phyloP scores from a whole-genome alignment of 2,888 invertebrate species.

The Hoplodrina ambigua region DNA sequence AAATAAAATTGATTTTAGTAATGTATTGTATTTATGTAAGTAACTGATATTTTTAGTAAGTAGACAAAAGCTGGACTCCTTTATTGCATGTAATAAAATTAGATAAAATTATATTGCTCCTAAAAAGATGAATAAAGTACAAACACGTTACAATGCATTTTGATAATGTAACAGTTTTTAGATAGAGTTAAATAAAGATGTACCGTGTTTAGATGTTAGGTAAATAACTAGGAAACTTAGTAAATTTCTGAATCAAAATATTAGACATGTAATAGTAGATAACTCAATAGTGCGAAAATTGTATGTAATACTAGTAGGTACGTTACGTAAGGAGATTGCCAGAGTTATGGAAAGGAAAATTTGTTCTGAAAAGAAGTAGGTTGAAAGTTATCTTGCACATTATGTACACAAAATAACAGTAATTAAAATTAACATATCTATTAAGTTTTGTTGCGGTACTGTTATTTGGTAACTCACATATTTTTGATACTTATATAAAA shows the following conservation, averaged over 20 bases:
- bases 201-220: constrained; percentile 32
- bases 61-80: constrained; percentile 17
- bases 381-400: neutral
- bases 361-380: neutral
- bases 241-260: constrained; percentile 5
- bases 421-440: constrained; percentile 29
- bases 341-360: constrained; percentile 3
- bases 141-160: constrained; percentile 50
- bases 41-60: constrained; percentile 15
- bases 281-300: neutral
- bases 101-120: neutral
- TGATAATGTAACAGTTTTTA: constrained; percentile 45
- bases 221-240: neutral
- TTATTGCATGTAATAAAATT: constrained; percentile 7
- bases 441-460: constrained; percentile 24
- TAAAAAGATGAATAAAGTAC: constrained; percentile 53
- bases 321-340: neutral
- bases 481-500: constrained; percentile 43
- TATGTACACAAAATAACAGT: constrained; percentile 7
- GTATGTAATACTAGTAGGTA: constrained; percentile 6
- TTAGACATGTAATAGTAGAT: neutral
- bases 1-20: constrained; percentile 17
- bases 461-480: constrained; percentile 39
- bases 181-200: constrained; percentile 36
- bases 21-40: constrained; percentile 8